These are phyloP conservation scores for Mechanitis messenoides DNA, from an alignment of 2,888 invertebrate species.

Conservation along the genomic window DNA sequence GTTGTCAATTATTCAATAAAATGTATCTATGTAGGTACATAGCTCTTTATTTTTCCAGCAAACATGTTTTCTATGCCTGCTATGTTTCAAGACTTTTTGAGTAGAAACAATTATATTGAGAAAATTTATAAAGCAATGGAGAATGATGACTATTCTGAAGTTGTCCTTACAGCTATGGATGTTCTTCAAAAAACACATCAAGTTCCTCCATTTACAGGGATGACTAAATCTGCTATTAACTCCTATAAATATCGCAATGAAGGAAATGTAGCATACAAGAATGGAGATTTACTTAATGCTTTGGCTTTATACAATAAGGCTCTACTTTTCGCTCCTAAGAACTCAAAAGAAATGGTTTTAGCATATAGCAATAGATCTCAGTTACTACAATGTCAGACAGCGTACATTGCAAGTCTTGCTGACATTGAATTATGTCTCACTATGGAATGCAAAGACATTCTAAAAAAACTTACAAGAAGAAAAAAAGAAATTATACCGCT, in stretches of 20 bases:
- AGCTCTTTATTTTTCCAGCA: no score
- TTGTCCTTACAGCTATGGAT: conserved; percentile 29
- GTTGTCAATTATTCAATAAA: no score
- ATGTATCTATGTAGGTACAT: no score
- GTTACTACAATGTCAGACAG: conserved; percentile 25
- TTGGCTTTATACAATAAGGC: conserved; percentile 35
- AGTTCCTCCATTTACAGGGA: conserved; percentile 12
- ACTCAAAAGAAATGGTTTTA: conserved; percentile 32
- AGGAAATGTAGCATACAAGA: conserved; percentile 31
- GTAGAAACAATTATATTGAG: conserved; percentile 33
- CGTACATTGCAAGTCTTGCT: conserved; percentile 28
- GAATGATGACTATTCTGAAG: conserved; percentile 30
- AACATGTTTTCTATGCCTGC: conserved; percentile 14
- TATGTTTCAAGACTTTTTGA: conserved; percentile 10
- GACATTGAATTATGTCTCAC: conserved; percentile 36
- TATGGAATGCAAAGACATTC: conserved; percentile 32
- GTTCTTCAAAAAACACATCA: conserved; percentile 29
- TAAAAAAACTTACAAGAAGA: conserved; percentile 30
- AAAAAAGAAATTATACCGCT: conserved; percentile 15
- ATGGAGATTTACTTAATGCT: conserved; percentile 23
- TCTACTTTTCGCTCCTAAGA: conserved; percentile 34
- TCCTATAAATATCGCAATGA: conserved; percentile 30
- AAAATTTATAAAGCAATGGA: conserved; percentile 33
- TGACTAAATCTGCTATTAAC: conserved; percentile 24
- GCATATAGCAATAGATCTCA: conserved; percentile 40